Conservation (phyloP, 2,888 invertebrate genomes). For the Torymus aiolomorphi region DNA sequence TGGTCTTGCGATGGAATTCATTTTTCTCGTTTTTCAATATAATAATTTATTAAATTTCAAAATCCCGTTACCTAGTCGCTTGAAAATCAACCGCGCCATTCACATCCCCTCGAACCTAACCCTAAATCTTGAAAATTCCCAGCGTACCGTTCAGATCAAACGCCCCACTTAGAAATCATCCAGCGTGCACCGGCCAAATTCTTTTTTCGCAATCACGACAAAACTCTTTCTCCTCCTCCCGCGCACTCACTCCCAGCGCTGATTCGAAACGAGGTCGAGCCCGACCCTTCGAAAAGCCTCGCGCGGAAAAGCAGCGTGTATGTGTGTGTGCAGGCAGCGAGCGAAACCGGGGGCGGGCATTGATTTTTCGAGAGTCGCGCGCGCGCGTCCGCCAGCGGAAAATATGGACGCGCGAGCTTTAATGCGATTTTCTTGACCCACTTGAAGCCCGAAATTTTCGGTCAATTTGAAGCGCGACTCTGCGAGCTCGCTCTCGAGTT, state of each 20-base stretch:
- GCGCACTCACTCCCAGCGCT: neutral
- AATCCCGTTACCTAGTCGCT: too few species aligned
- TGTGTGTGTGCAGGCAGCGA: neutral
- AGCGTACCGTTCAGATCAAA: too few species aligned
- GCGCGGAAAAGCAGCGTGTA: slow-evolving; percentile 3
- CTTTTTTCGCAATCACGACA: too few species aligned
- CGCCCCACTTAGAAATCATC: too few species aligned
- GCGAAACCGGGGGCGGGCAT: slow-evolving; percentile 16
- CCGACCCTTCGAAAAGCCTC: neutral
- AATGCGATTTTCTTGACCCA: slow-evolving; percentile 50
- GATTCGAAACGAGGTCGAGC: neutral
- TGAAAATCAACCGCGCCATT: too few species aligned
- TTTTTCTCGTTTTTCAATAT: too few species aligned
- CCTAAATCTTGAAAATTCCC: too few species aligned
- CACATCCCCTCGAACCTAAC: too few species aligned
- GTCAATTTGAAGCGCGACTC: slow-evolving; percentile 24
- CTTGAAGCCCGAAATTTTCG: slow-evolving; percentile 41
- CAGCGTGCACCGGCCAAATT: too few species aligned
- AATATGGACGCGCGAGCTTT: slow-evolving; percentile 36
- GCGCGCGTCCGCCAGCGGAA: neutral
- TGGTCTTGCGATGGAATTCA: too few species aligned
- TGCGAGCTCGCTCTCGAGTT: neutral
- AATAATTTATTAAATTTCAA: too few species aligned
- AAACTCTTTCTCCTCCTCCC: too few species aligned
- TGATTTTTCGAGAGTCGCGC: slow-evolving; percentile 43